These are phyloP conservation scores for Congeria kusceri DNA, from an alignment of 2,888 invertebrate genomes.

Conservation along the genomic window DNA sequence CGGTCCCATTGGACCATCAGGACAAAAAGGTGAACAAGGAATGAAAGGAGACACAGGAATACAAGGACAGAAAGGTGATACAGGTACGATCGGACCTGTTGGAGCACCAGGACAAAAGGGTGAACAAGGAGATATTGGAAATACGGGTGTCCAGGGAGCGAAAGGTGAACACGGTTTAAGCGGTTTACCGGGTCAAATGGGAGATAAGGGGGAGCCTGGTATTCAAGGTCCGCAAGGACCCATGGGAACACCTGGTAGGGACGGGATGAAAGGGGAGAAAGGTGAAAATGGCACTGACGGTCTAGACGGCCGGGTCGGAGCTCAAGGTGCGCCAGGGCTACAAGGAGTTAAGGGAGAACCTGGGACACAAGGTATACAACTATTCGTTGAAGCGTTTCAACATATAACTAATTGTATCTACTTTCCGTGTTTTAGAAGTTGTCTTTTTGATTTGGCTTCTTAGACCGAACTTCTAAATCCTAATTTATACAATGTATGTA, in stretches of 20 bases:
- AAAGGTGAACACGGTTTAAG: constrained; percentile 31
- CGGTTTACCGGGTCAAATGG: constrained; percentile 37
- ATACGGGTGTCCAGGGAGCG: constrained; percentile 31
- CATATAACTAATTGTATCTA: no score
- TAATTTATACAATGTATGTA: no score
- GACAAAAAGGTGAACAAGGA: constrained; percentile 45
- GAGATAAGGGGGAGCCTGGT: constrained; percentile 38
- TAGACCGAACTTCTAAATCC: no score
- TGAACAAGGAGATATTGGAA: constrained; percentile 28
- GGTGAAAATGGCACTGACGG: constrained; percentile 39
- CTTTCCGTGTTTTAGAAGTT: no score
- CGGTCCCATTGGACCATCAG: constrained; percentile 35
- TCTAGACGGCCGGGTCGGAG: constrained; percentile 19
- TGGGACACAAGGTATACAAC: no score
- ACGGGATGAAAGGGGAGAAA: constrained; percentile 38
- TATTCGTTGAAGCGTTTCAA: no score
- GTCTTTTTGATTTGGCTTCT: no score
- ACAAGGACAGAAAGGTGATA: constrained; percentile 31
- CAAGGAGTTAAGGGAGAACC: no score
- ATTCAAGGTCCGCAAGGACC: constrained; percentile 20
- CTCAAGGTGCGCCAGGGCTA: constrained; percentile 3
- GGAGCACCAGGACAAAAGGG: constrained; percentile 53
- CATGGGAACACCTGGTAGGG: constrained; percentile 26
- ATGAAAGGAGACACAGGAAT: constrained; percentile 14
- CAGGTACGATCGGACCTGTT: constrained; percentile 38